Evolutionary conservation across 2,888 invertebrate genomes (phyloP), one percentile per base, ranked within the genome.

Genomic region (Tenthredo scrophulariae): DNA sequence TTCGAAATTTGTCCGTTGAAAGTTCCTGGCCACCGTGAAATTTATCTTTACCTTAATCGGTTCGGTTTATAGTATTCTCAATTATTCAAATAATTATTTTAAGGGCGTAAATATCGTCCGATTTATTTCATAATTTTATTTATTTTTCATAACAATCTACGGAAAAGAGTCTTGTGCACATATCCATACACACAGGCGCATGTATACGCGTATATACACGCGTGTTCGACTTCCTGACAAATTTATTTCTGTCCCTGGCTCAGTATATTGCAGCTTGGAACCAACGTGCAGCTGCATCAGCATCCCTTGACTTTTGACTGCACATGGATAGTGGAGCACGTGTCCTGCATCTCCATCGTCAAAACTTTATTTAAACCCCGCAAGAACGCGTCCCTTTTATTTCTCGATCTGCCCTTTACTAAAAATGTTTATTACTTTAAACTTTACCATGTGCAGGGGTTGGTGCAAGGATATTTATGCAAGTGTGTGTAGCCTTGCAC

Each of bases 171-270:
- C 40, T n/a, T n/a, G n/a, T n/a, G n/a, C n/a, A n/a, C n/a, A n/a
- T n/a, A n/a, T n/a, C n/a, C n/a, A n/a, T n/a, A n/a, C n/a, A n/a
- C n/a, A n/a, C n/a, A n/a, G n/a, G n/a, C n/a, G n/a, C n/a, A n/a
- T n/a, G n/a, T n/a, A n/a, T n/a, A n/a, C n/a, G n/a, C n/a, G n/a
- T 15, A 46, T 46, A 15, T 15, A 4, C 15, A 13, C 46, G 80
- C 37, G 40, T 79, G 40, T 40, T 62, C 40, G 18, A 80, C 80
- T 80, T 80, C 80, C 80, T 80, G 80, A 80, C n/a, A 37, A 62
- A 22, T 54, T 54, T 54, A 77, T 77, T 77, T 77, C 18, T 18
- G 29, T 46, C 26, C 50, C 22, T 33, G 33, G 0, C 1, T 4
- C 26, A 46, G 43, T 26, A 77, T 40, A 0, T 1, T 9, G 62